phyloP scores from a whole-genome alignment of 2,888 invertebrate genomes.

The Stenchaetothrips biformis region DNA sequence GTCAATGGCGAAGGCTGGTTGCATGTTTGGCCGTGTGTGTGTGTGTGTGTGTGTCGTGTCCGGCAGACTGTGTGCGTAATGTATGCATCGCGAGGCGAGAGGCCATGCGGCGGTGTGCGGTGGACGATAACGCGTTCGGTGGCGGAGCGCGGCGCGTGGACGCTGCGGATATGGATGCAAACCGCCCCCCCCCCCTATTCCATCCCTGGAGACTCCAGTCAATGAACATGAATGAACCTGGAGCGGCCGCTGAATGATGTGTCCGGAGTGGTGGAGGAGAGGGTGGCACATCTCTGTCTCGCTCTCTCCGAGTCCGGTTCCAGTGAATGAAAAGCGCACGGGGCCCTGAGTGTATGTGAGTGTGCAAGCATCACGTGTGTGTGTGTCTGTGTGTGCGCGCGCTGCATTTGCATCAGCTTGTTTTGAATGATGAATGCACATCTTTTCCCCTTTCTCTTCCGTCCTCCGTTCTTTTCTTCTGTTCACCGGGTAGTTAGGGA shows the following conservation, averaged over 20 bases:
- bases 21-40: not conserved
- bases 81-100: no score
- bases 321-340: conserved; percentile 1
- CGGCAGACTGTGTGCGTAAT: not conserved
- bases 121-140: not conserved
- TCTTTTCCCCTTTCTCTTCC: no score
- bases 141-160: not conserved
- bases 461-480: no score
- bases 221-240: not conserved
- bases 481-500: no score
- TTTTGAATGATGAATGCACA: no score
- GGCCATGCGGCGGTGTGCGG: not conserved
- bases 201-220: not conserved
- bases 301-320: not conserved
- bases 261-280: not conserved
- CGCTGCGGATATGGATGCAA: not conserved
- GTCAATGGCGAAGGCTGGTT: no score
- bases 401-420: not conserved
- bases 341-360: not conserved
- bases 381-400: not conserved
- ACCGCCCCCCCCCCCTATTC: no score
- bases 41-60: not conserved
- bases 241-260: conserved; percentile 1
- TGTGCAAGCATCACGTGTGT: not conserved
- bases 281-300: not conserved